Evolutionary conservation across 2,797 vertebrate species (phyloP), one percentile per base, ranked within the genome.

Genomic region (Lithobates pipiens): DNA sequence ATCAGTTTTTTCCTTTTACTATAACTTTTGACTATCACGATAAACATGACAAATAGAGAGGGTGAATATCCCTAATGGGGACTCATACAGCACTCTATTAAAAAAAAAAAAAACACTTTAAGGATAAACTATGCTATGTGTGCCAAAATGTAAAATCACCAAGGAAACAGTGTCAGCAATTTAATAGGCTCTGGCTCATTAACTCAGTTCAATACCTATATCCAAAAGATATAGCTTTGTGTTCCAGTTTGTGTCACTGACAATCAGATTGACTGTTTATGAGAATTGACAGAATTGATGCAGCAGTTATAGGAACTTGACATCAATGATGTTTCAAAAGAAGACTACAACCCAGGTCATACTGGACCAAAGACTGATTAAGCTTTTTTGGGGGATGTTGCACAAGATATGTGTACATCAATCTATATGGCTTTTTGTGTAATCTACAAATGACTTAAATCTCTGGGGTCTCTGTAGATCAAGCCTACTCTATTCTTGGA

Each of bases 271-370:
- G 34, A 29, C 61, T 39, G 29, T 79, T 79, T 80, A 54, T 74
- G 77, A 79, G 57, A 80, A 80, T 77, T 54, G 70, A 50, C 39
- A 50, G 42, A 74, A 85, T 85, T 68, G 76, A 85, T 85, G 46
- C 73, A 78, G 42, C 77, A 80, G 50, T 85, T 84, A 78, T 42
- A 78, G 44, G 46, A 65, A 78, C 36, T 50, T 39, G 25, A 44
- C 29, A 34, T 65, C 36, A 77, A 21, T 44, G 23, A 72, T 78
- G 42, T 46, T 72, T 67, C 34, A 77, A 50, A 32, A 50, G 9
- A 46, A 25, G 50, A 84, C 54, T 65, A 72, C 78, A 44, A 54
- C 36, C 46, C 36, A 78, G 42, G 63, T 65, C 54, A 46, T 84
- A 78, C 69, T 65, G 69, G 46, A 61, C 69, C 34, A 81, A 73